Evolutionary conservation across 2,797 vertebrate genomes (phyloP), one percentile per base, ranked within the genome.

Genomic region (Pteropus rufus): DNA sequence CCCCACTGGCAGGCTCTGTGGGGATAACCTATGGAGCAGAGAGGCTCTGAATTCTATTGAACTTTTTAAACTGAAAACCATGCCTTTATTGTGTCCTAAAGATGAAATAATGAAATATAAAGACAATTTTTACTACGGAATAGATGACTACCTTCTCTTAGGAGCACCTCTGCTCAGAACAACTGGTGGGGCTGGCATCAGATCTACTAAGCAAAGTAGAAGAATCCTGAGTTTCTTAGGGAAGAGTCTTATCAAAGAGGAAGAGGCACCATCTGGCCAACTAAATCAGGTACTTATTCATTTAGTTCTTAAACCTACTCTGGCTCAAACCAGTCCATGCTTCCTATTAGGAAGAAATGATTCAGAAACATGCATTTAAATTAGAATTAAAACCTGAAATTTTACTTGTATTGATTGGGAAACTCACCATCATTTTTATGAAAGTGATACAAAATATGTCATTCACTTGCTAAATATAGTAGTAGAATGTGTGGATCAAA

Each of bases 351-450:
- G 67, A 91, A 81, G 62, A 93, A 91, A 91, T 85, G 67, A 70
- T 52, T 88, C 65, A 77, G 52, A 73, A 76, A 89, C 54, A 44
- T 31, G 18, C 23, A 39, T 56, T 46, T 81, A 65, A 69, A 65
- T 65, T 29, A 58, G 58, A 93, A 75, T 76, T 64, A 87, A 85
- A 95, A 83, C 31, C n/a, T 16, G 39, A 31, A 80, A 75, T 73
- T 95, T 86, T 92, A 94, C 64, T 85, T 91, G 52, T 8, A 76
- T 44, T 39, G 4, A 36, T 73, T 93, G 72, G 36, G 77, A 89
- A 80, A 79, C 23, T 70, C 36, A 88, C 31, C 23, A 39, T 56
- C 36, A 41, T 85, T 62, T 77, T 92, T 62, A 83, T 36, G 64
- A 70, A 54, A 29, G 21, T 46, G 36, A 41, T 81, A 16, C 6